phyloP scores from a whole-genome alignment of 2,797 vertebrate species.

The Natrix natrix region DNA sequence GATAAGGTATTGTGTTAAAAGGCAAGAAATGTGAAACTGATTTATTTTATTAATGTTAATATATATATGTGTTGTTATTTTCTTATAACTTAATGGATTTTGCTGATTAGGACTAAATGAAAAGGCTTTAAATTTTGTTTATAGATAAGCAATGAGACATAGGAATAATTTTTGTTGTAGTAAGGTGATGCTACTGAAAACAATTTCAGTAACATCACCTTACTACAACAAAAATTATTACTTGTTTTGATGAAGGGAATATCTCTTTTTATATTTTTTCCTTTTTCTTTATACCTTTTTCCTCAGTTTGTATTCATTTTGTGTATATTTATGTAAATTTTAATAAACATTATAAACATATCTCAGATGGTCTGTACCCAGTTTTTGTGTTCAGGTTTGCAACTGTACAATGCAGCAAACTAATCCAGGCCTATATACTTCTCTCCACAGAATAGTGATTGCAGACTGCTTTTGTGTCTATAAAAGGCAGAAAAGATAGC shows the following conservation, averaged over 20 bases:
- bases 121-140: neutral
- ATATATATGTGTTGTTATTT: neutral
- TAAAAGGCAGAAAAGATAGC: neutral
- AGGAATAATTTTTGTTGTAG: neutral
- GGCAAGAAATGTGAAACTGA: neutral
- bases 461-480: neutral
- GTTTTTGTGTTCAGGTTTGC: neutral
- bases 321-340: neutral
- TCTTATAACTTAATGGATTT: neutral
- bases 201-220: no score
- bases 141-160: neutral
- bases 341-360: neutral
- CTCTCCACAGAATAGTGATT: neutral
- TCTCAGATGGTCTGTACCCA: neutral
- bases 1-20: neutral
- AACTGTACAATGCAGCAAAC: neutral
- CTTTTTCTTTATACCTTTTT: neutral
- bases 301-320: neutral
- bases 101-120: neutral
- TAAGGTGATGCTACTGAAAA: neutral
- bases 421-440: neutral
- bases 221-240: neutral
- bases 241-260: neutral
- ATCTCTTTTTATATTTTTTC: neutral
- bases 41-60: neutral